A percentile compares a stretch with the other conserved stretches of the same genome.
Conservation (phyloP, 53 echinoderm and acorn worm genomes). For the Apostichopus leukothele region DNA sequence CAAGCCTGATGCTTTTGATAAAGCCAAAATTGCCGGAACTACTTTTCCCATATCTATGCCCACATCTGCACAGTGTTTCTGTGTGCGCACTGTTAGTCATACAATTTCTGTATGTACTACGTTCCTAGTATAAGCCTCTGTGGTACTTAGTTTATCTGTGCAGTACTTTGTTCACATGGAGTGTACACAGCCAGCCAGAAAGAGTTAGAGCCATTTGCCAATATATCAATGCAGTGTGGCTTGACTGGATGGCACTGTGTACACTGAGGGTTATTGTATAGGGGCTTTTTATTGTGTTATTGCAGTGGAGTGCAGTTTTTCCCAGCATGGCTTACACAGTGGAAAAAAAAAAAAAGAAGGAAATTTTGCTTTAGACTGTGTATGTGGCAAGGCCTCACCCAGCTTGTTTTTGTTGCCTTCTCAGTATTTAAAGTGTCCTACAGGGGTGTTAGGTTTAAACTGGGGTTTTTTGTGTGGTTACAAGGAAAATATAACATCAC, state of each 20-base stretch:
- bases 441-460: too few relatives aligned
- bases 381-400: neutral
- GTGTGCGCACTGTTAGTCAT: conserved; percentile 42
- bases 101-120: conserved; percentile 44
- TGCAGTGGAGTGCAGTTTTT: conserved; percentile 38
- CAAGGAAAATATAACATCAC: too few relatives aligned
- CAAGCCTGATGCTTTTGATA: conserved; percentile 38
- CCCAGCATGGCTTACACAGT: conserved; percentile 26
- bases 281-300: conserved; percentile 37
- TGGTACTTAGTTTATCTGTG: neutral
- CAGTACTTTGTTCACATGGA: conserved; percentile 32
- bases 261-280: conserved; percentile 27
- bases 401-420: neutral
- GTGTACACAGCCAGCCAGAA: conserved; percentile 10
- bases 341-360: neutral
- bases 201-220: neutral
- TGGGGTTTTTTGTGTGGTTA: too few relatives aligned
- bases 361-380: conserved; percentile 9
- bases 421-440: too few relatives aligned
- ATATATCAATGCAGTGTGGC: conserved; percentile 6
- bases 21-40: conserved; percentile 84
- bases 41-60: conserved; percentile 97
- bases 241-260: conserved; percentile 21
- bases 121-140: neutral
- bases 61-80: conserved; percentile 47